Evolutionary conservation across 2,797 vertebrate genomes (phyloP), one percentile per base, ranked within the genome.

Genomic region (Bovichtus variegatus): DNA sequence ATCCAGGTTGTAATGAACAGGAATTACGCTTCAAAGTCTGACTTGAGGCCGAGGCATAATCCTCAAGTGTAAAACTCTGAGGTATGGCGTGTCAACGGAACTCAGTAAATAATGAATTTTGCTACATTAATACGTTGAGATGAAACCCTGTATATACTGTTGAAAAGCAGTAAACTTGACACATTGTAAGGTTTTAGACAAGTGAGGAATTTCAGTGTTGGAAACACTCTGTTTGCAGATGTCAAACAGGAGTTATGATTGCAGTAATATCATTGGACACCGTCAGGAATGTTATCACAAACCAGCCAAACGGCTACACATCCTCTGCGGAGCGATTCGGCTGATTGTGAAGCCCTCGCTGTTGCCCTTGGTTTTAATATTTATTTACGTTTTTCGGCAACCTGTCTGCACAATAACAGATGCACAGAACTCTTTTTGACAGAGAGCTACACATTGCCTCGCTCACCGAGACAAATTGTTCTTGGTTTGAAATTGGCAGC

Each of bases 401-500:
- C 70, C 76, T 82, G 63, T 83, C 82, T 87, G 62, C 44, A 50
- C 38, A 31, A 51, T 60, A 68, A 86, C 78, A 80, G 66, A 84
- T 78, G 57, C 63, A 74, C 66, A 67, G 50, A 65, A 71, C 46
- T 69, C 46, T 70, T 62, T 74, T 40, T 62, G 86, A 90, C 53
- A 72, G 44, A 77, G 72, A 88, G 47, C 68, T 51, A 55, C 63
- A 60, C 70, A 29, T 59, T 62, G 67, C 74, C 82, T 71, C 71
- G 88, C 36, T 58, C 54, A 63, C 76, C 15, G 87, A 91, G 85
- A 91, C 76, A 91, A 93, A 91, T 86, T 80, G 82, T 64, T 83
- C 67, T 80, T 51, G 81, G 80, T 91, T 94, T 92, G 68, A 34
- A 47, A 71, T 91, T 95, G 92, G 91, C 92, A 81, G 82, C 31